These are phyloP conservation scores for Corythornis vintsioides DNA, from an alignment of 2,113 vertebrate species.

Conservation along the genomic window DNA sequence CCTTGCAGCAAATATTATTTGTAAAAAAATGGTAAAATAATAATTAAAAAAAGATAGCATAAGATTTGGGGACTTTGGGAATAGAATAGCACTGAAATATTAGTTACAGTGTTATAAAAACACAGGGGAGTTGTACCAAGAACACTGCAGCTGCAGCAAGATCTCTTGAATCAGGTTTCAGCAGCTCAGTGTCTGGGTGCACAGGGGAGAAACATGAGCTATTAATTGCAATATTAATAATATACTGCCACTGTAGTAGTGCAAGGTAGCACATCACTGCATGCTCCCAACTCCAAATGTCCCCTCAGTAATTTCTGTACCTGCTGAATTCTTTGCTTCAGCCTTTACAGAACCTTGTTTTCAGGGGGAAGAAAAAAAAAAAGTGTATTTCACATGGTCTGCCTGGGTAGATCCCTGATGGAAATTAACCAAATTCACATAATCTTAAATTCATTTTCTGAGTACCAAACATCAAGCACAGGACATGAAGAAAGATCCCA, in stretches of 20 bases:
- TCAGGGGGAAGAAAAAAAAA: neutral
- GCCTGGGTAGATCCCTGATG: neutral
- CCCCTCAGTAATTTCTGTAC: neutral
- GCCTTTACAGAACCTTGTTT: neutral
- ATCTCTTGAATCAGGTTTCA: conserved; percentile 50
- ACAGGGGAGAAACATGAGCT: conserved; percentile 1
- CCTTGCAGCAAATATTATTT: neutral
- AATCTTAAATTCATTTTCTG: neutral
- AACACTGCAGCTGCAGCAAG: neutral
- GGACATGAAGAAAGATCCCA: neutral
- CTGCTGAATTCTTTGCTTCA: neutral
- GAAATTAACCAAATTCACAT: neutral
- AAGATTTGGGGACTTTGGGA: neutral
- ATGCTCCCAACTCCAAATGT: neutral
- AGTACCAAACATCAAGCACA: neutral
- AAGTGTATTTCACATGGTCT: neutral
- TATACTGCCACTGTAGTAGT: neutral
- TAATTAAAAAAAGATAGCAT: neutral
- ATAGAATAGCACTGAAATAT: neutral
- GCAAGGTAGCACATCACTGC: neutral
- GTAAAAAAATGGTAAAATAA: neutral
- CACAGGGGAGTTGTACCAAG: conserved; percentile 8
- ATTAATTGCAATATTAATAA: conserved; percentile 57
- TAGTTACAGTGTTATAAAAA: neutral
- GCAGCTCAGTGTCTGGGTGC: neutral